Evolutionary conservation across 2,113 vertebrate genomes (phyloP), one percentile per base, ranked within the genome.

Genomic region (Orthochromis malagaraziensis): DNA sequence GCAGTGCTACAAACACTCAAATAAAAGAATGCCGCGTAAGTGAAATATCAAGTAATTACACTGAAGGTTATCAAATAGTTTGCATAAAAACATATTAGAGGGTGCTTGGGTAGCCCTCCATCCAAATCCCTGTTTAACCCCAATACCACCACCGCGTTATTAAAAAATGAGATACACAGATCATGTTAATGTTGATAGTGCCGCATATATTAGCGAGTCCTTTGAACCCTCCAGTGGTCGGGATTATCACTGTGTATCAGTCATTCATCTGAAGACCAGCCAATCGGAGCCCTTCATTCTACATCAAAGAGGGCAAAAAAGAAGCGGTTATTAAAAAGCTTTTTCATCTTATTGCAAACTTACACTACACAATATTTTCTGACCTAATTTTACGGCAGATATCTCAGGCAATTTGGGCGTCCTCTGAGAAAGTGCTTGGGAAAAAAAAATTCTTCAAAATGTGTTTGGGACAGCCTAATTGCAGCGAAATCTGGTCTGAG

Each of bases 101-200:
- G 16, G 17, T 49, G 6, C 4, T 77, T 77, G 42, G 70, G 70
- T 73, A 73, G 38, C 38, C 38, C 38, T 16, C 21, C 38, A 73
- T 81, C 47, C 82, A 92, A 92, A 95, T 90, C 89, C 91, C 88
- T 84, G 90, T 93, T 94, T 92, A 92, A 94, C 94, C 94, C 89
- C 79, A 93, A 94, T 93, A 92, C 82, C 79, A 73, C 83, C 33
- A 7, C 35, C 12, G 81, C 2, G 38, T 80, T 90, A 87, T 87
- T 85, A 92, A 87, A 91, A 89, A 82, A n/a, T 6, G 6, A 55
- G 77, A 51, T 86, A 29, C 87, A 58, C 38, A 77, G 68, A 91
- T 87, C 55, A 79, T 81, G 53, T 58, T 84, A 68, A 83, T n/a
- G 19, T 70, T 79, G 87, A 90, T 88, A 89, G 58, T 55, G 70